Percentiles rank a stretch among this genome's conserved stretches.
Conservation (phyloP, 2,888 invertebrate species). For the Harpalus rufipes region DNA sequence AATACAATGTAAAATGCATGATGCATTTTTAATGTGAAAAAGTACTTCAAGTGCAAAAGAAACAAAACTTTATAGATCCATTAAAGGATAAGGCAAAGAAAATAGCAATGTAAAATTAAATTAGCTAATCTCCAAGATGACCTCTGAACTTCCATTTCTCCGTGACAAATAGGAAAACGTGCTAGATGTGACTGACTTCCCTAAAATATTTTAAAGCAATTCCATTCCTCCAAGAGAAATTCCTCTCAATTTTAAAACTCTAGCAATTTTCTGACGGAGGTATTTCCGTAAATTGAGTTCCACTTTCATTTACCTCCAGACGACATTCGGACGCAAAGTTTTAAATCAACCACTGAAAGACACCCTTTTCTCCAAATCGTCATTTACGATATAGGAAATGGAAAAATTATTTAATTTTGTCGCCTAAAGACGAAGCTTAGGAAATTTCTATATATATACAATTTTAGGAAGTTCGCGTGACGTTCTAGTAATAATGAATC, state of each 20-base stretch:
- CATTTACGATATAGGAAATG: no score
- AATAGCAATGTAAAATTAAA: not conserved
- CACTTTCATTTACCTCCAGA: conserved; percentile 4
- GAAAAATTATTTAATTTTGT: no score
- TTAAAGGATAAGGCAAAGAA: not conserved
- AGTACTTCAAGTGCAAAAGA: not conserved
- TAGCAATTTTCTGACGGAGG: not conserved
- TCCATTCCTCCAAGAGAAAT: not conserved
- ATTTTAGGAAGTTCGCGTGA: conserved; percentile 9
- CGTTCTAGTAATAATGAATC: not conserved
- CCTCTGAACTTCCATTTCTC: not conserved
- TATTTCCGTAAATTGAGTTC: conserved; percentile 21
- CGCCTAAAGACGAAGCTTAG: no score
- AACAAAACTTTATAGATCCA: not conserved
- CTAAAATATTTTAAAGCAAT: not conserved
- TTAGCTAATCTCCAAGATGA: not conserved
- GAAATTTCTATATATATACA: no score
- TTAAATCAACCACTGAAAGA: conserved; percentile 7
- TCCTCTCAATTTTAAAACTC: not conserved
- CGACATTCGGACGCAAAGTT: conserved; percentile 15
- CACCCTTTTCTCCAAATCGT: conserved; percentile 14
- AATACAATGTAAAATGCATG: not conserved
- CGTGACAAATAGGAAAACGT: not conserved
- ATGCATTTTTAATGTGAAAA: not conserved
- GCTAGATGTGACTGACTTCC: not conserved